Conservation (phyloP, 2,797 vertebrate genomes). For the Ibycter americanus region DNA sequence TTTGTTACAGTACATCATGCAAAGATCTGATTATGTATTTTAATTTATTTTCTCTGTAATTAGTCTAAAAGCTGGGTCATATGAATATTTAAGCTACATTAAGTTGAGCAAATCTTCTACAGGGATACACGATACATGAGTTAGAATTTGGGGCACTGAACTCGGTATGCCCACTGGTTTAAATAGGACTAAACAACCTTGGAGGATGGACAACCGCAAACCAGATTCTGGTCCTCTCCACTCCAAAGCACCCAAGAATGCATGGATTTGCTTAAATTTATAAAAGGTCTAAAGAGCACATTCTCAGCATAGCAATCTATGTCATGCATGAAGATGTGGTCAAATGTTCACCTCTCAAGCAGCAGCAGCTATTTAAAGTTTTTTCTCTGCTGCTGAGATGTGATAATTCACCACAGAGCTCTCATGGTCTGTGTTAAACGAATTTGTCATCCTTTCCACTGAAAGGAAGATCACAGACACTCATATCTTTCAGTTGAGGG, state of each 20-base stretch:
- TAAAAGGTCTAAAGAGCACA: not conserved
- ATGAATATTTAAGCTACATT: conserved; percentile 54
- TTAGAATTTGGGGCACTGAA: conserved; percentile 19
- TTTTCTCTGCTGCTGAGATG: not conserved
- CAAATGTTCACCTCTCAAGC: not conserved
- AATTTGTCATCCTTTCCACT: not conserved
- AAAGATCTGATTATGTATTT: conserved; percentile 46
- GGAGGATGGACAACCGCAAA: not conserved
- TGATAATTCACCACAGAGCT: not conserved
- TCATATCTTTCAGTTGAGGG: not conserved
- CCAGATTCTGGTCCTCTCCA: not conserved
- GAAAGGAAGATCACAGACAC: not conserved
- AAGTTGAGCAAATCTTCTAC: conserved; percentile 49
- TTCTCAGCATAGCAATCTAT: not conserved
- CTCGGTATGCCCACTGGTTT: not conserved
- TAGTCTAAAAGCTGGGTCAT: conserved; percentile 52
- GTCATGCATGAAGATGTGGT: not conserved
- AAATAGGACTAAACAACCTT: not conserved
- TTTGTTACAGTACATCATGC: conserved; percentile 3
- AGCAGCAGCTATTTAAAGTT: not conserved
- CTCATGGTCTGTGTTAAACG: not conserved
- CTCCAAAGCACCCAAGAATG: not conserved
- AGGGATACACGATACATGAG: not conserved
- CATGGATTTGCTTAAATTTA: not conserved
- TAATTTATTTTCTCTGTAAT: conserved; percentile 50